phyloP scores from a whole-genome alignment of 2,888 invertebrate species.

The Tetragonula carbonaria region DNA sequence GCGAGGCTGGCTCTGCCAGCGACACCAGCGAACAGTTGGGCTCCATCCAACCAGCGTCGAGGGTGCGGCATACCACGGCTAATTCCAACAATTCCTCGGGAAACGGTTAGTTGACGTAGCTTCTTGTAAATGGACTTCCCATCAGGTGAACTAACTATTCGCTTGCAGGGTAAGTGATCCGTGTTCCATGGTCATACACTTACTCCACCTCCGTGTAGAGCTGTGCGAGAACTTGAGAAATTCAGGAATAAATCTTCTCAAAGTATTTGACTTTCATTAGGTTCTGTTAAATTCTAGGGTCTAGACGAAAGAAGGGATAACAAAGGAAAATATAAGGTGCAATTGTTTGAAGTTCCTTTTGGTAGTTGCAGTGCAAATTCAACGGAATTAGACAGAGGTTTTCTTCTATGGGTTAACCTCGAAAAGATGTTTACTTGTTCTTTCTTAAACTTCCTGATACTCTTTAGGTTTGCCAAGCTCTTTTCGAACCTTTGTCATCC shows the following conservation, averaged over 20 bases:
- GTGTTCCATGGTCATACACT: slow-evolving; percentile 68
- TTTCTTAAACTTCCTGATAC: slow-evolving; percentile 21
- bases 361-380: not conserved
- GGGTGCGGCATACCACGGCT: slow-evolving; percentile 77
- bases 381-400: not conserved
- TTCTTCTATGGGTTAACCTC: not conserved
- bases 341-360: not conserved
- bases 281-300: not conserved
- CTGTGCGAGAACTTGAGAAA: slow-evolving; percentile 48
- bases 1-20: slow-evolving; percentile 82
- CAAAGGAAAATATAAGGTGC: too few species aligned
- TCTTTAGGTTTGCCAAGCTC: slow-evolving; percentile 46
- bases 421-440: not conserved
- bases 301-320: not conserved
- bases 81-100: slow-evolving; percentile 82
- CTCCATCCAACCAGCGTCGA: slow-evolving; percentile 77
- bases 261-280: not conserved
- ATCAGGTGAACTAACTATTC: slow-evolving; percentile 76
- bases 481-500: slow-evolving; percentile 35
- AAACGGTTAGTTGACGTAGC: slow-evolving; percentile 81
- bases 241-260: slow-evolving; percentile 41
- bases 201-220: slow-evolving; percentile 51
- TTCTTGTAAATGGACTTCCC: slow-evolving; percentile 75
- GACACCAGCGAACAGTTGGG: slow-evolving; percentile 81
- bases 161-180: slow-evolving; percentile 75